Evolutionary conservation across 2,888 invertebrate species (phyloP).

Genomic region (Drosophila pegasa): DNA sequence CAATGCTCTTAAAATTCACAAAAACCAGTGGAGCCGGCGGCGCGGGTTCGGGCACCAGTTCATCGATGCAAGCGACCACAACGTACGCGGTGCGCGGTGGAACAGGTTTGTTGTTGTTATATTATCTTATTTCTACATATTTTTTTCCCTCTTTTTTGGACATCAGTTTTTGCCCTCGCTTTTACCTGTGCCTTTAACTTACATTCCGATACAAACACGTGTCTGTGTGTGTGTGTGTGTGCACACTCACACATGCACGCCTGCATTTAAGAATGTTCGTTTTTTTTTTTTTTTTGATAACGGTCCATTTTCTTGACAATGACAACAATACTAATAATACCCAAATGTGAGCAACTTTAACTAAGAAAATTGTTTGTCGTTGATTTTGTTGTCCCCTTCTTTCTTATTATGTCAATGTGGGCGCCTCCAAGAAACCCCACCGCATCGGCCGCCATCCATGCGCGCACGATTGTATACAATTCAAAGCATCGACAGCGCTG

Average conservation of each 20-base stretch:
- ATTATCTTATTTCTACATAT: slow-evolving; percentile 19
- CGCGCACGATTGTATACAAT: slow-evolving; percentile 18
- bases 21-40: slow-evolving; percentile 77
- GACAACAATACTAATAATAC: slow-evolving; percentile 5
- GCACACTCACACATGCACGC: background rate
- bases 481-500: slow-evolving; percentile 15
- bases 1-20: slow-evolving; percentile 80
- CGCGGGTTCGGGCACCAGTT: slow-evolving; percentile 66
- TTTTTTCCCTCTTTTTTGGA: too few species aligned
- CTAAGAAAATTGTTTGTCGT: slow-evolving; percentile 15
- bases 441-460: background rate
- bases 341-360: slow-evolving; percentile 11
- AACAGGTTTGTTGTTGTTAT: slow-evolving; percentile 81
- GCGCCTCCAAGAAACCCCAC: slow-evolving; percentile 3
- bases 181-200: slow-evolving; percentile 14
- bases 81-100: slow-evolving; percentile 73
- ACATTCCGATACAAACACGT: background rate
- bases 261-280: background rate
- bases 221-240: background rate
- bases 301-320: background rate
- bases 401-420: slow-evolving; percentile 8
- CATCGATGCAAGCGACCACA: slow-evolving; percentile 69
- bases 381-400: slow-evolving; percentile 4
- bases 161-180: slow-evolving; percentile 22
- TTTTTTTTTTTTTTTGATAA: slow-evolving; percentile 31